Percentiles rank a stretch among this genome's conserved stretches.
These are phyloP conservation scores for Columba livia DNA, from an alignment of 2,113 vertebrate genomes.

Conservation along the genomic window DNA sequence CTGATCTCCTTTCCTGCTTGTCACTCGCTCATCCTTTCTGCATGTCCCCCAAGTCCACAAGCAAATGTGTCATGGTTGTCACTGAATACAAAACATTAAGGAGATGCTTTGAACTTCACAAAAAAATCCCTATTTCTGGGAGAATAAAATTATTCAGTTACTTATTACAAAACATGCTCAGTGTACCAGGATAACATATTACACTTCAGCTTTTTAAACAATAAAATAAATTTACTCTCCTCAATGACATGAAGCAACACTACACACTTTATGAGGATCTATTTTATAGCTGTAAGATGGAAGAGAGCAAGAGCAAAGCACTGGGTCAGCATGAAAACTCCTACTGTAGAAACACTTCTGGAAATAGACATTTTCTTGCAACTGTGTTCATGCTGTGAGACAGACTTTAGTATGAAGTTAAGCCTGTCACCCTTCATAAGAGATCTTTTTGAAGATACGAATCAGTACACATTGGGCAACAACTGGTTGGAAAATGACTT, in stretches of 20 bases:
- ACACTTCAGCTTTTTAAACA: neutral
- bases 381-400: neutral
- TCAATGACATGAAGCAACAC: neutral
- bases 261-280: neutral
- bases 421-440: neutral
- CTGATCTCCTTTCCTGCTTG: neutral
- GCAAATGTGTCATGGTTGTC: neutral
- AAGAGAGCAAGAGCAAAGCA: neutral
- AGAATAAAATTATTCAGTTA: neutral
- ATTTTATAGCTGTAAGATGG: neutral
- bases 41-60: neutral
- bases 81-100: neutral
- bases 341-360: neutral
- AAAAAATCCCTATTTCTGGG: neutral
- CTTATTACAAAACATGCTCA: neutral
- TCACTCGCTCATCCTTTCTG: neutral
- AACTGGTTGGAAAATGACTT: neutral
- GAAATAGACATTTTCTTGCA: neutral
- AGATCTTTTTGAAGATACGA: neutral
- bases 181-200: neutral
- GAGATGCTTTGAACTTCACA: neutral
- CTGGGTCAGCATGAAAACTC: neutral
- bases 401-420: neutral
- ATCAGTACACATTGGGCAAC: neutral
- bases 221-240: neutral